These are phyloP conservation scores for Rhinichthys klamathensis DNA, from an alignment of 2,113 vertebrate genomes.

Conservation along the genomic window DNA sequence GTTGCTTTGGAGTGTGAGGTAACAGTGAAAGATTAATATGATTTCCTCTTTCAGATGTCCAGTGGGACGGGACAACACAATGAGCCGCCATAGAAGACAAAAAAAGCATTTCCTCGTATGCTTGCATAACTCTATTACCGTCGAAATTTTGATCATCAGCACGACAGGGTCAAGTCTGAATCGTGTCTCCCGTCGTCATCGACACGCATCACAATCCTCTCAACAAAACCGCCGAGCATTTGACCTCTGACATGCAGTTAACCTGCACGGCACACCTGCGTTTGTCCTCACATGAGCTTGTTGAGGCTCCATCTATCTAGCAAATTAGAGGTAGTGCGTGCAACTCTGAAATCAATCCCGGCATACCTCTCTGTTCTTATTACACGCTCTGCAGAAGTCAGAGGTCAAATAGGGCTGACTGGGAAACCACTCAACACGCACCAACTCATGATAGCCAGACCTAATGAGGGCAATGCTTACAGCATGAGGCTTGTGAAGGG, in stretches of 20 bases:
- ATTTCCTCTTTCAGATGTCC: constrained; percentile 37
- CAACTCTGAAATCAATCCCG: constrained; percentile 53
- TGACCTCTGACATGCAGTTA: constrained; percentile 38
- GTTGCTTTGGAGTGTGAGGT: constrained; percentile 59
- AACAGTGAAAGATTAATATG: constrained; percentile 39
- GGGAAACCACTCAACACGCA: constrained; percentile 25
- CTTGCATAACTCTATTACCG: constrained; percentile 21
- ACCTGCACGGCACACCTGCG: constrained; percentile 37
- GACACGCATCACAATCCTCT: neutral
- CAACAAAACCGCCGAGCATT: neutral
- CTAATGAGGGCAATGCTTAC: constrained; percentile 12
- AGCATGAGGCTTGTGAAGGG: neutral
- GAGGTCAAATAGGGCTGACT: constrained; percentile 41
- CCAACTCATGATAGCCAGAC: constrained; percentile 27
- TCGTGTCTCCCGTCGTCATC: neutral
- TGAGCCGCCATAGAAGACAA: neutral
- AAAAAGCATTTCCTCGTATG: neutral
- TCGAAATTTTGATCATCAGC: neutral
- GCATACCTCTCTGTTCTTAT: constrained; percentile 39
- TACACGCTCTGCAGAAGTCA: constrained; percentile 43
- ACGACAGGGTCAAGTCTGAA: neutral
- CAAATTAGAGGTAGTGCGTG: constrained; percentile 38
- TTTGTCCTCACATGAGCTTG: constrained; percentile 26
- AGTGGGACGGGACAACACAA: constrained; percentile 26
- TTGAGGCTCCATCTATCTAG: constrained; percentile 38